Percentiles rank a stretch among this genome's conserved stretches.
Conservation (phyloP, 2,888 invertebrate genomes). For the Ferdinandea cuprea region DNA sequence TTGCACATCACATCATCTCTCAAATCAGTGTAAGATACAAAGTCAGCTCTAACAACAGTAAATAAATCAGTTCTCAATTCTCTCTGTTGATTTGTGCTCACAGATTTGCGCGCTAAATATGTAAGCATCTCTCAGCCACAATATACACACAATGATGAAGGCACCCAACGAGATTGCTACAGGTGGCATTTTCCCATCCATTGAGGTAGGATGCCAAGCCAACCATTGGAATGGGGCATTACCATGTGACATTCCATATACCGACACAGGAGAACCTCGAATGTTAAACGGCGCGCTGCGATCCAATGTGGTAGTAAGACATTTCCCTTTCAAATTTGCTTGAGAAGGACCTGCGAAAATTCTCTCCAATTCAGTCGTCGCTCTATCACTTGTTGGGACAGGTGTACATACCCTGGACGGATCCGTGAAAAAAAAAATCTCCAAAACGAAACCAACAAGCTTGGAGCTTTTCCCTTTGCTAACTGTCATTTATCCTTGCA, state of each 20-base stretch:
- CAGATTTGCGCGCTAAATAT: constrained; percentile 41
- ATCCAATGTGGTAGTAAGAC: constrained; percentile 5
- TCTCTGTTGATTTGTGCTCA: constrained; percentile 51
- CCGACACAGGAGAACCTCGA: constrained; percentile 13
- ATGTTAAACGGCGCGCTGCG: not conserved
- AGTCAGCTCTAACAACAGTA: no score
- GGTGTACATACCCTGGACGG: constrained; percentile 23
- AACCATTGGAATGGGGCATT: not conserved
- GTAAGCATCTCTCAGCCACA: constrained; percentile 5
- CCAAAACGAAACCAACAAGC: constrained; percentile 10
- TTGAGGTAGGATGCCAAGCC: constrained; percentile 18
- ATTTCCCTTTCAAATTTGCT: not conserved
- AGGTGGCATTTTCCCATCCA: constrained; percentile 62
- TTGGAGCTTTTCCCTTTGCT: constrained; percentile 45
- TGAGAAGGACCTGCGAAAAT: constrained; percentile 39
- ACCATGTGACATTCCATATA: constrained; percentile 38
- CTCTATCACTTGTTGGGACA: constrained; percentile 44
- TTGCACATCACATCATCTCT: constrained; percentile 31
- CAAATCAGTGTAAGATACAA: not conserved
- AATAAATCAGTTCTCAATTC: constrained; percentile 18
- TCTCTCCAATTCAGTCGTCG: constrained; percentile 53
- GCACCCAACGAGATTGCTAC: constrained; percentile 55
- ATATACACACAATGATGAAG: not conserved
- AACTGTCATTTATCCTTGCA: constrained; percentile 54
- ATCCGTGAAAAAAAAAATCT: constrained; percentile 1